These are phyloP conservation scores for Microctonus hyperodae DNA, from an alignment of 2,888 invertebrate genomes.

Conservation along the genomic window DNA sequence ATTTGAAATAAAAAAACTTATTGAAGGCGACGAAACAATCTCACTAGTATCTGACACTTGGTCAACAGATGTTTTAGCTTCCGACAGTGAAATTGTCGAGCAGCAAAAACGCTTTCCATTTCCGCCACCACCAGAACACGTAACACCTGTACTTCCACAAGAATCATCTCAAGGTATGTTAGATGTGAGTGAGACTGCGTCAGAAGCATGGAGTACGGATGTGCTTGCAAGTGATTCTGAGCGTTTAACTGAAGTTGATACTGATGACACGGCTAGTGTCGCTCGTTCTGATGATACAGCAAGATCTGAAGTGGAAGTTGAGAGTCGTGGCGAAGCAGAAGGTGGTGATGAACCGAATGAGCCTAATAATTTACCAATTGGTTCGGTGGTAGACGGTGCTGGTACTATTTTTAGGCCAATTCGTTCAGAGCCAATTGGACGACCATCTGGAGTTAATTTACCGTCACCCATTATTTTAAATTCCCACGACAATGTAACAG, in stretches of 20 bases:
- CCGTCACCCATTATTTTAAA: conserved; percentile 52
- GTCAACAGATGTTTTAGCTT: conserved; percentile 97
- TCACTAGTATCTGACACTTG: conserved; percentile 98
- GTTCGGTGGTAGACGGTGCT: conserved; percentile 46
- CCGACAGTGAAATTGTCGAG: conserved; percentile 94
- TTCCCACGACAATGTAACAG: conserved; percentile 56
- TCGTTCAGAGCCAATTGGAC: conserved; percentile 54
- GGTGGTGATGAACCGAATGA: conserved; percentile 62
- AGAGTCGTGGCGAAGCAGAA: conserved; percentile 63
- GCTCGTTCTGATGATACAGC: conserved; percentile 81
- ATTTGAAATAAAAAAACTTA: conserved; percentile 86
- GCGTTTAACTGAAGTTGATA: conserved; percentile 85
- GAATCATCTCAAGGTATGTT: conserved; percentile 64
- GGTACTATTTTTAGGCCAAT: conserved; percentile 58
- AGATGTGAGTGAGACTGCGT: conserved; percentile 90
- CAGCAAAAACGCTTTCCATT: conserved; percentile 69
- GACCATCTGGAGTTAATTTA: conserved; percentile 46
- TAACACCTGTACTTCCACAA: conserved; percentile 61
- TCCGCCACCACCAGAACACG: conserved; percentile 56
- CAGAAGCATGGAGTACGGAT: conserved; percentile 98
- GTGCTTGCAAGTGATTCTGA: conserved; percentile 93
- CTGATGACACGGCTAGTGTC: conserved; percentile 72
- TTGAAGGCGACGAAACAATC: conserved; percentile 88
- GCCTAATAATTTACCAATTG: conserved; percentile 46
- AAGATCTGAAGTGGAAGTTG: conserved; percentile 66